Evolutionary conservation across 2,113 vertebrate genomes (phyloP), one percentile per base, ranked within the genome.

Genomic region (Callithrix jacchus): DNA sequence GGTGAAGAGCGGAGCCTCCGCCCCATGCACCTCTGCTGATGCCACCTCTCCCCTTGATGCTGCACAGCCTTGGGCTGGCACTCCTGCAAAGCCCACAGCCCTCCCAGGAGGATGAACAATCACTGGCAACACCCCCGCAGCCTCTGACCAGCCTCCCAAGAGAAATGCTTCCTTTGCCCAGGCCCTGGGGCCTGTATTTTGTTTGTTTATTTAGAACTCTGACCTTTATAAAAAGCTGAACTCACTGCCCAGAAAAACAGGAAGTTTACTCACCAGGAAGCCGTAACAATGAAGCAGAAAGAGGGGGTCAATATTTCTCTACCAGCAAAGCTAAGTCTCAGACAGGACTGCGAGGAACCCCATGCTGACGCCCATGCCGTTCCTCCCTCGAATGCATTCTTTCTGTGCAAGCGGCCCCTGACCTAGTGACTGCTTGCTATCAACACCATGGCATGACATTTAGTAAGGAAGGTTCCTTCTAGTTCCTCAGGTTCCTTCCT

Each of bases 171-270:
- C 14, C 64, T 73, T 30, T 58, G 68, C 70, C 32, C 21, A 5
- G 17, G 79, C 10, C 86, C 82, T 94, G 68, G 54, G 30, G 66
- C 25, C 42, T 10, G 30, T 6, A 37, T 25, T 42, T 56, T 45
- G 42, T 54, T 87, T 16, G 40, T 91, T 35, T 80, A 35, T 85
- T 87, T 87, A 17, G 54, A 96, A 87, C 6, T 45, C 64, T 93
- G 70, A 84, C 89, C 56, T 96, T 97, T 79, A 61, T 82, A 84
- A 89, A 64, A 71, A 87, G 45, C 79, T 79, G 23, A 56, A 93
- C 66, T 73, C 13, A 5, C 66, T 82, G 73, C 66, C 93, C 95
- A 80, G 93, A 92, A 61, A 94, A 82, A 79, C 52, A 94, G 95
- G 73, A 93, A 85, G 93, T 61, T 76, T 64, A 27, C 73, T 93